These are phyloP conservation scores for Limnothrissa miodon DNA, from an alignment of 2,113 vertebrate species.

Conservation along the genomic window DNA sequence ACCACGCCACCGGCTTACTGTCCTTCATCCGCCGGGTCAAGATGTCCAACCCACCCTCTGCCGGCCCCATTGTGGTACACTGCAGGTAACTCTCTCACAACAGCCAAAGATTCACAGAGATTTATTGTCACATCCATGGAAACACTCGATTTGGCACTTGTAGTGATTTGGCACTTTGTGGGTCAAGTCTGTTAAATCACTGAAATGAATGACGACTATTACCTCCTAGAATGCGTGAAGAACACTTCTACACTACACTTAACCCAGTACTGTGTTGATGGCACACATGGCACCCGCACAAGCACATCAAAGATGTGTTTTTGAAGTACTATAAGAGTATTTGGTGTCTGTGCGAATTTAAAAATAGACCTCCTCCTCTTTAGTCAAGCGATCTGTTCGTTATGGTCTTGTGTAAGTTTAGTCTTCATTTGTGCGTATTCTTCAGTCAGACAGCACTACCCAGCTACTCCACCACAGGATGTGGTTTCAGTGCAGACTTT, in stretches of 20 bases:
- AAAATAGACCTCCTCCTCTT: not conserved
- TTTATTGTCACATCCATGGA: too few relatives aligned
- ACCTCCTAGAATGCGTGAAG: not conserved
- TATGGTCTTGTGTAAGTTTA: not conserved
- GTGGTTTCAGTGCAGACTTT: not conserved
- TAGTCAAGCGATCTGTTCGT: not conserved
- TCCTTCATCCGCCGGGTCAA: conserved; percentile 97
- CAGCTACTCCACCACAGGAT: not conserved
- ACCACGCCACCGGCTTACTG: conserved; percentile 94
- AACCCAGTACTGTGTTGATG: not conserved
- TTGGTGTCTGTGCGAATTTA: not conserved
- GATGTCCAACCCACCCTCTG: conserved; percentile 93
- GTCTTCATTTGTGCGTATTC: not conserved
- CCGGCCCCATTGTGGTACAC: conserved; percentile 95
- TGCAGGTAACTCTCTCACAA: conserved; percentile 81
- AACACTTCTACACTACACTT: too few relatives aligned
- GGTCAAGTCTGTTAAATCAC: not conserved
- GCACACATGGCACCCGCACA: not conserved
- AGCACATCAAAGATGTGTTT: not conserved
- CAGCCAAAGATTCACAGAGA: too few relatives aligned
- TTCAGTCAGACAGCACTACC: not conserved
- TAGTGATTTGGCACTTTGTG: too few relatives aligned
- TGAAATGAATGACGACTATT: too few relatives aligned
- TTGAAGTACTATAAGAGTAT: not conserved
- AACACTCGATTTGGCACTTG: too few relatives aligned